Percentiles rank a stretch among this genome's conserved stretches.
phyloP scores from a whole-genome alignment of 2,888 invertebrate species.

The Spodoptera littoralis region DNA sequence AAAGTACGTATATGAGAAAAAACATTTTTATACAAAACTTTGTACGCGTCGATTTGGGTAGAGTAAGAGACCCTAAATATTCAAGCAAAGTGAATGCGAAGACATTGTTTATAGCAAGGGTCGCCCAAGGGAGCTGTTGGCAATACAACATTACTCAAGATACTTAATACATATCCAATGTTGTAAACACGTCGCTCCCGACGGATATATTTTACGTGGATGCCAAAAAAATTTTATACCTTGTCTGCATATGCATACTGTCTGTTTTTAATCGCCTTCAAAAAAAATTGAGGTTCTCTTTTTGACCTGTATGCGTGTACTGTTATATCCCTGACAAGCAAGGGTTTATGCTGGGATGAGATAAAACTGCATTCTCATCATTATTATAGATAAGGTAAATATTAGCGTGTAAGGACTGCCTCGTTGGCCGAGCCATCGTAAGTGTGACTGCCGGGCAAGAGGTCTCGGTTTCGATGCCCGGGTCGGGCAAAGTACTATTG shows the following conservation, averaged over 20 bases:
- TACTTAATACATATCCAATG: conserved; percentile 46
- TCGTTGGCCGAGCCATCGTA: too few relatives aligned
- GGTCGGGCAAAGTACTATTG: too few relatives aligned
- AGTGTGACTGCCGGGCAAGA: too few relatives aligned
- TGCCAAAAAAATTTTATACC: background rate
- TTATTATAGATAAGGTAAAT: too few relatives aligned
- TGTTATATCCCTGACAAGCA: too few relatives aligned
- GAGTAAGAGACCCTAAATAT: conserved; percentile 45
- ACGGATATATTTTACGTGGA: conserved; percentile 7
- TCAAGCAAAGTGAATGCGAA: conserved; percentile 45
- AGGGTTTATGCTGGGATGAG: too few relatives aligned
- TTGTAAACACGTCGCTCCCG: conserved; percentile 26
- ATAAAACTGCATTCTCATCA: too few relatives aligned
- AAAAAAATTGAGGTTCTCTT: too few relatives aligned
- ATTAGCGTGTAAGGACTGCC: too few relatives aligned
- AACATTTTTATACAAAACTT: conserved; percentile 18
- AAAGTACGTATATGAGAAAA: conserved; percentile 16
- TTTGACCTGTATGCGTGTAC: too few relatives aligned
- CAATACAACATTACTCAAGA: conserved; percentile 37
- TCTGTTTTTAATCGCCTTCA: too few relatives aligned
- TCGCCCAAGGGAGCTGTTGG: conserved; percentile 38
- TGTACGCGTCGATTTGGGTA: conserved; percentile 20
- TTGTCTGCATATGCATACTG: background rate
- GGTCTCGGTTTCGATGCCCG: too few relatives aligned
- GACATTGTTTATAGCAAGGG: conserved; percentile 45